Evolutionary conservation across 2,113 vertebrate genomes (phyloP).

Genomic region (Psilopsiagon aymara): DNA sequence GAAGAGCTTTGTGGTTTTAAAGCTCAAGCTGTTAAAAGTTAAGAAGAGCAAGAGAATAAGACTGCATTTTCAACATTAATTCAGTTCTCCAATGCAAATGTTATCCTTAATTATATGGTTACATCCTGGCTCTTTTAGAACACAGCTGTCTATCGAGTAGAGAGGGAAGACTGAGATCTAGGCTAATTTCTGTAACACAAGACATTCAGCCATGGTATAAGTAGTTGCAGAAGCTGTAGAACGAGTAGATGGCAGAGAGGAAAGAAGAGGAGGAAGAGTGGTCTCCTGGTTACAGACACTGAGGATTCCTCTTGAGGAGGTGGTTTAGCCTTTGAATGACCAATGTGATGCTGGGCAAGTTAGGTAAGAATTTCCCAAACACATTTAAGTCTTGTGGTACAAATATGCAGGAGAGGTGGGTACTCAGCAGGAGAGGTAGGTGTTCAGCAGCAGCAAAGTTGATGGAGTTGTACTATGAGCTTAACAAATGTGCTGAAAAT

Average conservation of each 20-base stretch:
- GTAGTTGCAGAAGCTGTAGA: neutral
- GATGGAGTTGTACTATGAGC: neutral
- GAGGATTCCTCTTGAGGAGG: neutral
- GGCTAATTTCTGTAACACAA: neutral
- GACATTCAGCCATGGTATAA: neutral
- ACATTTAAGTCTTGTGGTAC: neutral
- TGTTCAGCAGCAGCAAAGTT: neutral
- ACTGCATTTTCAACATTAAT: neutral
- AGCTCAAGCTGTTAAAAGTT: conserved; percentile 8
- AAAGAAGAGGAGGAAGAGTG: neutral
- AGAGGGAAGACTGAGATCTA: conserved; percentile 4
- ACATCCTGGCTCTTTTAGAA: neutral
- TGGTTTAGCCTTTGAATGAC: neutral
- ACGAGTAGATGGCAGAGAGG: neutral
- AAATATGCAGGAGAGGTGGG: neutral
- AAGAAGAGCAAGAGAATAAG: neutral
- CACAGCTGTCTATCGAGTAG: neutral
- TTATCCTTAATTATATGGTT: conserved; percentile 45
- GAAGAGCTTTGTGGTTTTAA: neutral
- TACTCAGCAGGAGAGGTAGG: neutral
- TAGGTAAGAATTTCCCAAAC: neutral
- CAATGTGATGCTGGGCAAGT: neutral
- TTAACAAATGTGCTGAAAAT: neutral
- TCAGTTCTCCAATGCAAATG: conserved; percentile 32
- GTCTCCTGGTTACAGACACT: neutral